These are phyloP conservation scores for Cyprinodon brontotheroides DNA, from an alignment of 2,113 vertebrate species.

Conservation along the genomic window DNA sequence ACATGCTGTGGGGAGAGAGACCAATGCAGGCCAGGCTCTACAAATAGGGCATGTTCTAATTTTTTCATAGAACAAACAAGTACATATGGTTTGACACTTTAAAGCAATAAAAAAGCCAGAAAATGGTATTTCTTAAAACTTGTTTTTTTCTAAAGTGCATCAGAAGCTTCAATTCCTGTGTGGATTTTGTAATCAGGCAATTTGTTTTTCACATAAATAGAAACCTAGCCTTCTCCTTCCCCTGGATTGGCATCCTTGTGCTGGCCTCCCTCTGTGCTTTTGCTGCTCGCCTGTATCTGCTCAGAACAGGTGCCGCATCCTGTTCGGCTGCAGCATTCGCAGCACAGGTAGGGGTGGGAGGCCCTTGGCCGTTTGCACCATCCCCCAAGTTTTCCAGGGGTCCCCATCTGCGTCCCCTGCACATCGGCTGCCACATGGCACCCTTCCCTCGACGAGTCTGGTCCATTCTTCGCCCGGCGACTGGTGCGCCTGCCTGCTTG, in stretches of 20 bases:
- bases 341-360: slow-evolving; percentile 79
- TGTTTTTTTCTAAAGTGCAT: slow-evolving; percentile 34
- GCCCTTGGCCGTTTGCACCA: slow-evolving; percentile 72
- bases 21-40: slow-evolving; percentile 30
- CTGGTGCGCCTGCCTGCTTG: slow-evolving; percentile 73
- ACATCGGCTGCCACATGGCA: slow-evolving; percentile 83
- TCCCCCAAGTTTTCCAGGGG: slow-evolving; percentile 81
- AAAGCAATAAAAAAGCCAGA: slow-evolving; percentile 1
- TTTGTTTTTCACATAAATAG: slow-evolving; percentile 65
- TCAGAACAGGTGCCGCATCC: slow-evolving; percentile 80
- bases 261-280: slow-evolving; percentile 73
- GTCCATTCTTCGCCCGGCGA: slow-evolving; percentile 82
- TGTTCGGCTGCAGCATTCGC: slow-evolving; percentile 77
- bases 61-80: slow-evolving; percentile 16
- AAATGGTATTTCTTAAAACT: slow-evolving; percentile 31
- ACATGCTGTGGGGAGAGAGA: slow-evolving; percentile 18
- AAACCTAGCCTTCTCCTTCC: slow-evolving; percentile 77
- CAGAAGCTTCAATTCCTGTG: slow-evolving; percentile 35
- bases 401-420: slow-evolving; percentile 81
- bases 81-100: not conserved
- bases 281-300: slow-evolving; percentile 78
- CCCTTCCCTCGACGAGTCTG: slow-evolving; percentile 81
- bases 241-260: slow-evolving; percentile 68
- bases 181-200: slow-evolving; percentile 69
- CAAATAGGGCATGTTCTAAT: slow-evolving; percentile 44